Evolutionary conservation across 1,140 invertebrate species (phyloP).

Genomic region (Drosophila tsacasi): DNA sequence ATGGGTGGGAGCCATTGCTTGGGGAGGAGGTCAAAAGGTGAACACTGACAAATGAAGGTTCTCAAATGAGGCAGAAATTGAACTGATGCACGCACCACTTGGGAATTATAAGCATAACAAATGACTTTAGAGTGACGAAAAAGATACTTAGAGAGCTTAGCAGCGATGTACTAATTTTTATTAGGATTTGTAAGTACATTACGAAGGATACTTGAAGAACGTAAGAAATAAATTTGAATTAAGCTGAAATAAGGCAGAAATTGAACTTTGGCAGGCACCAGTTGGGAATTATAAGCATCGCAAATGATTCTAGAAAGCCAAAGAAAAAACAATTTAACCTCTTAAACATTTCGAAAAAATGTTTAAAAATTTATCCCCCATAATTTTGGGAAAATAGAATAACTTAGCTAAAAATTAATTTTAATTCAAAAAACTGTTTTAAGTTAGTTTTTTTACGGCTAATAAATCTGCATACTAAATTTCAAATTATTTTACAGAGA

Average conservation of each 20-base stretch:
- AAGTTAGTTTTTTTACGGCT: too few species aligned
- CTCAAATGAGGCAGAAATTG: slow-evolving; percentile 25
- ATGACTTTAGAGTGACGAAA: not conserved
- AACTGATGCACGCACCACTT: slow-evolving; percentile 14
- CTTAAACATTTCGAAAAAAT: too few species aligned
- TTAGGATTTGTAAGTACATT: not conserved
- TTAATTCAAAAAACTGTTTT: too few species aligned
- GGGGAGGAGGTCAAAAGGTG: slow-evolving; percentile 29
- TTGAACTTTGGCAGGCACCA: not conserved
- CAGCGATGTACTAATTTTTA: not conserved
- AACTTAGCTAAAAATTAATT: too few species aligned
- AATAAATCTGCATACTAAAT: too few species aligned
- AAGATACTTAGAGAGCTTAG: not conserved
- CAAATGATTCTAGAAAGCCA: not conserved
- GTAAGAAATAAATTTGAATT: too few species aligned
- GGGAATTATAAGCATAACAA: slow-evolving; percentile 27
- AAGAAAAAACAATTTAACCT: too few species aligned
- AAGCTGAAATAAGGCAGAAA: too few species aligned
- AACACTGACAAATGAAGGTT: slow-evolving; percentile 47
- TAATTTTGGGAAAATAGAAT: too few species aligned
- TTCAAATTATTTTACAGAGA: too few species aligned
- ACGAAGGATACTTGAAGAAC: not conserved
- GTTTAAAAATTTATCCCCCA: too few species aligned
- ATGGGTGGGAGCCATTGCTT: not conserved
- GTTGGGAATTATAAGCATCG: not conserved